Evolutionary conservation across 1,140 invertebrate species (phyloP).

Genomic region (Bombus balteatus): DNA sequence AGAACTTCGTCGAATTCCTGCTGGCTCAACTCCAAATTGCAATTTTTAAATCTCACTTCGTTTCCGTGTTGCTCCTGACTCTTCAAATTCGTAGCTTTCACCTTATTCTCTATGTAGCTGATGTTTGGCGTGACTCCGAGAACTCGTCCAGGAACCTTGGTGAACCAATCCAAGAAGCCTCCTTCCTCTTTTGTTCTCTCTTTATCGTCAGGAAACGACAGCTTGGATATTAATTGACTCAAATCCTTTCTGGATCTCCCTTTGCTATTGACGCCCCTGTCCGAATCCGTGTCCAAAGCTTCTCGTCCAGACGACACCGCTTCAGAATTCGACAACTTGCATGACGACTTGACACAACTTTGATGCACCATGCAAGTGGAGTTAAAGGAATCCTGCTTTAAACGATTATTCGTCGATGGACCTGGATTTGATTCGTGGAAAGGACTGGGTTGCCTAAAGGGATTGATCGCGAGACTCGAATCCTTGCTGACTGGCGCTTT

Average conservation of each 20-base stretch:
- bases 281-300: background rate
- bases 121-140: slow-evolving; percentile 62
- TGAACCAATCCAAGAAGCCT: slow-evolving; percentile 78
- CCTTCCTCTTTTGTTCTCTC: slow-evolving; percentile 71
- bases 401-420: slow-evolving; percentile 66
- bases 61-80: slow-evolving; percentile 52
- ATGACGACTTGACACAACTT: slow-evolving; percentile 54
- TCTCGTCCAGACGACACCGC: slow-evolving; percentile 33
- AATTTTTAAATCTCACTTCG: slow-evolving; percentile 72
- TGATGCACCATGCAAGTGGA: slow-evolving; percentile 71
- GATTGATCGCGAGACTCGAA: slow-evolving; percentile 49
- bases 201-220: slow-evolving; percentile 74
- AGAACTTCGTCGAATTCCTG: slow-evolving; percentile 82
- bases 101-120: slow-evolving; percentile 62
- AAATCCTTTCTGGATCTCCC: slow-evolving; percentile 61
- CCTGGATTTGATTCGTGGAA: slow-evolving; percentile 74
- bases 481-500: slow-evolving; percentile 31
- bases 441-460: slow-evolving; percentile 63
- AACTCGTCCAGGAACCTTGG: slow-evolving; percentile 72
- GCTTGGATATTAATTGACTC: slow-evolving; percentile 75
- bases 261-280: slow-evolving; percentile 6
- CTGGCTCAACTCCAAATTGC: slow-evolving; percentile 81
- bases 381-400: slow-evolving; percentile 40
- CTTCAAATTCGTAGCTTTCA: slow-evolving; percentile 44
- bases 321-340: slow-evolving; percentile 11